phyloP scores from a whole-genome alignment of 2,113 vertebrate genomes.

The Uropsilus gracilis region DNA sequence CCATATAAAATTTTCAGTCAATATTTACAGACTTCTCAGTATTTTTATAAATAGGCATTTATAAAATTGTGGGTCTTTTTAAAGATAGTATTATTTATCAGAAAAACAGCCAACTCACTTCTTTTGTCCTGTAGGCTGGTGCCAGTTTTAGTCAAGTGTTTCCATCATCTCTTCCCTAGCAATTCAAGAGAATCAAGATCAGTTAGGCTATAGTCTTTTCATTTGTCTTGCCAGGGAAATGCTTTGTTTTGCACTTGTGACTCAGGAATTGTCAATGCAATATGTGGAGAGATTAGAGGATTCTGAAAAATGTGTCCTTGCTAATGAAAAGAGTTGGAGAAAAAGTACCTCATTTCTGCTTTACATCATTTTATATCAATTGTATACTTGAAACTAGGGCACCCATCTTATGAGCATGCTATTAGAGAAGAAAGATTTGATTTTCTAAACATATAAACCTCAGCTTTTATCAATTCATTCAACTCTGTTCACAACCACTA shows the following conservation, averaged over 20 bases:
- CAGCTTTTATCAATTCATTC: not conserved
- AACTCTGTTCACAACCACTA: not conserved
- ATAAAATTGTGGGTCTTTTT: not conserved
- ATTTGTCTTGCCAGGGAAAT: not conserved
- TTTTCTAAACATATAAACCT: not conserved
- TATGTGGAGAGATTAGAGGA: not conserved
- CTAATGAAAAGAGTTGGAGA: not conserved
- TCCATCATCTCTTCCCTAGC: not conserved
- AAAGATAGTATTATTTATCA: not conserved
- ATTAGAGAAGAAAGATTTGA: not conserved
- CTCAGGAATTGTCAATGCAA: not conserved
- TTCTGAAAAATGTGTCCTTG: not conserved
- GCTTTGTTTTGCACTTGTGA: not conserved
- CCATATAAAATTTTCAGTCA: not conserved
- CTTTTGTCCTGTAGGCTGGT: not conserved
- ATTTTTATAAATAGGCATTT: not conserved
- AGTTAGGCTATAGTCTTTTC: not conserved
- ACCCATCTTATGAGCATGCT: not conserved
- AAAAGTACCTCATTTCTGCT: not conserved
- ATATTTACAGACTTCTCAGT: not conserved
- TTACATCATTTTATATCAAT: not conserved
- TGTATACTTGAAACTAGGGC: not conserved
- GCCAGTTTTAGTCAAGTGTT: not conserved
- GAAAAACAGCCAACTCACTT: not conserved
- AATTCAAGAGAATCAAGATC: not conserved